Base-by-base conservation (phyloP, 1,140 invertebrate species). In the Lysiphlebus fabarum region DNA sequence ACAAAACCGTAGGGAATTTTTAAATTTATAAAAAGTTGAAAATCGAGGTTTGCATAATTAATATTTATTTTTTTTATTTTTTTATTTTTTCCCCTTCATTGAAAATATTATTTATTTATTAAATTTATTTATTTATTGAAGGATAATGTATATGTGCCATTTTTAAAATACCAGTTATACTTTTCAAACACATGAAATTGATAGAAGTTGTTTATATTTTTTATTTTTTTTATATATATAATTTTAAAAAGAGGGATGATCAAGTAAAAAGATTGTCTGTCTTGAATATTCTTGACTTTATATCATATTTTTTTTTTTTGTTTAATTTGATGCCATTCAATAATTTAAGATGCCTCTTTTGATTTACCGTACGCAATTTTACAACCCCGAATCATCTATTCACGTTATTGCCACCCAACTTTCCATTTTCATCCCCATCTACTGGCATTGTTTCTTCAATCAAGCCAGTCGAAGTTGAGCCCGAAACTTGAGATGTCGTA, bases 1-100 rank as follows among this genome's bases (percentile, higher is more conserved):
- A 26, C n/a, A 26, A 4, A 26, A 26, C 17, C 17, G 17, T 26
- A 26, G 64, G 63, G 55, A 65, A 54, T 61, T 66, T 65, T 58
- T 64, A 67, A 69, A 66, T 68, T 66, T 50, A 53, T 50, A 62
- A 71, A 69, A 71, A 71, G 59, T 70, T 61, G 66, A 68, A 73
- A 71, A 69, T 73, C 67, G 69, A 70, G 72, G 59, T 53, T 49
- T 72, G 70, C 67, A 72, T 74, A 72, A 72, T 74, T 72, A 64
- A 72, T 45, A 43, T 48, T 53, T 60, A 61, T 38, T 59, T 53
- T 61, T 54, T 47, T 64, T 60, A 68, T 64, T 47, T 33, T 42
- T 26, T 26, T 26, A 26, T 26, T 26, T 26, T 26, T 26, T 26
- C 17, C 17, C 17, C 17, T 26, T 26, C 17, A 26, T 17, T 17